phyloP scores from a whole-genome alignment of 1,140 invertebrate genomes.

The Drosophila aff. region DNA sequence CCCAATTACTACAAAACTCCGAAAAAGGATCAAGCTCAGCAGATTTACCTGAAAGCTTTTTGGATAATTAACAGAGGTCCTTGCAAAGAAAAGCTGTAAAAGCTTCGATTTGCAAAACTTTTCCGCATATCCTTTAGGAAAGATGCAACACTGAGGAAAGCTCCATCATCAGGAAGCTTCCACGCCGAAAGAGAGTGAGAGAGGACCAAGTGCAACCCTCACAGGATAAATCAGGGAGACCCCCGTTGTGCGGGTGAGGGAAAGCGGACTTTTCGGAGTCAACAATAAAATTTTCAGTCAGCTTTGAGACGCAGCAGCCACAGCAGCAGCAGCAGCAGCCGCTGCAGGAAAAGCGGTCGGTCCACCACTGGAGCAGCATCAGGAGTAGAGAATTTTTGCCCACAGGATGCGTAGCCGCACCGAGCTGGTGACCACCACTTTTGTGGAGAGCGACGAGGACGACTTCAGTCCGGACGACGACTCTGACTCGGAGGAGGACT shows the following conservation, averaged over 20 bases:
- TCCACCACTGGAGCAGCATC: constrained; percentile 13
- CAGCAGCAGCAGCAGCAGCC: constrained; percentile 26
- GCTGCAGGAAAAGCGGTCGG: constrained; percentile 35
- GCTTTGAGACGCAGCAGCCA: constrained; percentile 47
- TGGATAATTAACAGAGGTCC: not conserved
- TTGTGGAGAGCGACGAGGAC: constrained; percentile 82
- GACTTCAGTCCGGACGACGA: constrained; percentile 81
- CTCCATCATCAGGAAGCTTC: constrained; percentile 23
- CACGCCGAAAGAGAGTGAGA: not conserved
- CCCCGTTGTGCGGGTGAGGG: constrained; percentile 22
- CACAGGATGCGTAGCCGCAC: constrained; percentile 80
- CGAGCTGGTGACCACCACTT: constrained; percentile 83
- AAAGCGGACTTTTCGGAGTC: constrained; percentile 44
- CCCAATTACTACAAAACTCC: constrained; percentile 10
- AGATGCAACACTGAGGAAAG: constrained; percentile 50
- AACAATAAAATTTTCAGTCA: constrained; percentile 71
- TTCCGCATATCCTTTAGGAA: constrained; percentile 18
- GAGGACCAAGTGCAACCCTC: constrained; percentile 48
- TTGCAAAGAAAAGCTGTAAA: not conserved
- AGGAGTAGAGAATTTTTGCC: constrained; percentile 29
- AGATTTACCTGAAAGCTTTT: constrained; percentile 5
- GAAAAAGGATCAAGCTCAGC: not conserved
- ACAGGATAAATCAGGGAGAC: constrained; percentile 44
- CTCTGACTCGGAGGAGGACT: constrained; percentile 82
- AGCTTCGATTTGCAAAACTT: constrained; percentile 29